Evolutionary conservation across 2,797 vertebrate species (phyloP).

Genomic region (Syncerus caffer): DNA sequence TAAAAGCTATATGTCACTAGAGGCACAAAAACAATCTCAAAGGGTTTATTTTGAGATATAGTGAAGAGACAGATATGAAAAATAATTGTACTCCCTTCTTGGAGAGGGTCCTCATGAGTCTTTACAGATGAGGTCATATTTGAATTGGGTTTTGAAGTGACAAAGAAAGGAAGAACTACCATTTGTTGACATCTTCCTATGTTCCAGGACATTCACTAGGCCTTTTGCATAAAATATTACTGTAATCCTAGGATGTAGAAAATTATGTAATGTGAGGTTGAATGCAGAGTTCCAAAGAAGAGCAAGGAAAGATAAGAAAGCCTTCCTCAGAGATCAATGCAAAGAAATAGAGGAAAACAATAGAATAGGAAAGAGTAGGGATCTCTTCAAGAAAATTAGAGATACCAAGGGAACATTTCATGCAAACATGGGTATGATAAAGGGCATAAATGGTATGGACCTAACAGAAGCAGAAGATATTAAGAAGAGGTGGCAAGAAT

Average conservation of each 20-base stretch:
- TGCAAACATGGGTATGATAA: background rate
- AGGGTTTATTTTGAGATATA: background rate
- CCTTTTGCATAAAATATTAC: background rate
- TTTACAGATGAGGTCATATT: background rate
- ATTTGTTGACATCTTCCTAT: background rate
- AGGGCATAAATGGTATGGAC: background rate
- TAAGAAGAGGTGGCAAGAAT: background rate
- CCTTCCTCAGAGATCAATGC: background rate
- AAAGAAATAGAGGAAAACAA: background rate
- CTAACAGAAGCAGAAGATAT: background rate
- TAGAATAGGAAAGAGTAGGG: background rate
- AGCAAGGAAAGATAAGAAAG: background rate
- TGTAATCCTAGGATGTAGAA: background rate
- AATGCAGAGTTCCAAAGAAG: background rate
- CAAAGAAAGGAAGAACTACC: background rate
- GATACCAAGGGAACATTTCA: background rate
- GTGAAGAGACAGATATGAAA: background rate
- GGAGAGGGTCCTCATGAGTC: background rate
- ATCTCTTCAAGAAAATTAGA: background rate
- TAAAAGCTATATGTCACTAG: background rate
- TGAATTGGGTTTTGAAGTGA: background rate
- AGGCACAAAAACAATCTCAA: background rate
- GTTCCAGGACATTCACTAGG: background rate
- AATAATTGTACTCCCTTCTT: background rate
- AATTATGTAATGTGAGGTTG: background rate